Evolutionary conservation across 2,113 vertebrate species (phyloP).

Genomic region (Pycnonotus jocosus): DNA sequence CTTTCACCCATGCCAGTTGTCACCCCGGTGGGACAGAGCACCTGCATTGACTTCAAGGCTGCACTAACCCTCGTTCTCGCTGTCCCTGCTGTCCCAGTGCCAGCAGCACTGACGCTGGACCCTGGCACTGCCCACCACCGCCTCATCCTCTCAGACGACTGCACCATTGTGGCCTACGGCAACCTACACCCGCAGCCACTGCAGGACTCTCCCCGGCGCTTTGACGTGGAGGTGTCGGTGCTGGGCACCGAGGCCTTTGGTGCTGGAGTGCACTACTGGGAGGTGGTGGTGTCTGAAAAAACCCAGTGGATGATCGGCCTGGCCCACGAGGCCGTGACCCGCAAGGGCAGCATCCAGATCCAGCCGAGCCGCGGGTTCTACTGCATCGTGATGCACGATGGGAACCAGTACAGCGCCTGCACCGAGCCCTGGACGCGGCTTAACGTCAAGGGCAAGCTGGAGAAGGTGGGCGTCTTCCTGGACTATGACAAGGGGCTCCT

Average conservation of each 20-base stretch:
- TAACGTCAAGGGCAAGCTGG: slow-evolving; percentile 93
- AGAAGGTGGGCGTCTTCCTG: slow-evolving; percentile 97
- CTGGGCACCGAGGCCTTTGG: slow-evolving; percentile 87
- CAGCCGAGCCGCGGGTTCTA: slow-evolving; percentile 93
- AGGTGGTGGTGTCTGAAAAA: slow-evolving; percentile 96
- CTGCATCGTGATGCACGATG: slow-evolving; percentile 98
- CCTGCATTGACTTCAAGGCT: accelerated
- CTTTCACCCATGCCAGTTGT: accelerated
- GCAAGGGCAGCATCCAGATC: slow-evolving; percentile 97
- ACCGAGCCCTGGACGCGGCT: slow-evolving; percentile 98
- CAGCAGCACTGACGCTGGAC: slow-evolving; percentile 89
- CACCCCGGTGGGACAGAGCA: accelerated
- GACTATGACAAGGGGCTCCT: slow-evolving; percentile 94
- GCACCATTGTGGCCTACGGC: slow-evolving; percentile 95
- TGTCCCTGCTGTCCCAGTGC: slow-evolving; percentile 70
- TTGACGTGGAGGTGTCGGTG: slow-evolving; percentile 96
- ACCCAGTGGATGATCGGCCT: slow-evolving; percentile 99
- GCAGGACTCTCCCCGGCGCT: slow-evolving; percentile 94
- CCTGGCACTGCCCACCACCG: slow-evolving; percentile 94
- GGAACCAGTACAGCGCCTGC: slow-evolving; percentile 98
- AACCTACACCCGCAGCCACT: slow-evolving; percentile 94
- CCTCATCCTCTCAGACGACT: slow-evolving; percentile 95
- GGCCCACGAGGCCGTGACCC: slow-evolving; percentile 88
- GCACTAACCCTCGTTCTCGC: accelerated
- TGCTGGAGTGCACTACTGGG: slow-evolving; percentile 93